Conservation (phyloP, 2,113 vertebrate genomes). For the Channa argus region DNA sequence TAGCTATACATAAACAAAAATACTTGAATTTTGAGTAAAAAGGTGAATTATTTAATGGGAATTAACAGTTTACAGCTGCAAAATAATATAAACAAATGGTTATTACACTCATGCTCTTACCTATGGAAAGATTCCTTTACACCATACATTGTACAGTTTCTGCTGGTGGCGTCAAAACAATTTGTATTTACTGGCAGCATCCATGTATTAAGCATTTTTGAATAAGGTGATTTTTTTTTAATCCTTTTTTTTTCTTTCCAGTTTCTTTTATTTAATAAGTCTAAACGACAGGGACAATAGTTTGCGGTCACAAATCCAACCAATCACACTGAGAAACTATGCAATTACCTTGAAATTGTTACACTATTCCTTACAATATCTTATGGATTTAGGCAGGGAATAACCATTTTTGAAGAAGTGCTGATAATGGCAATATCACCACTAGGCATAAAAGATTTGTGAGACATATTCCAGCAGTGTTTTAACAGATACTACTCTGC, state of each 20-base stretch:
- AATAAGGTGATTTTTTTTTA: neutral
- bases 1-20: slow-evolving; percentile 16
- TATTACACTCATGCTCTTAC: too few relatives aligned
- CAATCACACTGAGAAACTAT: slow-evolving; percentile 34
- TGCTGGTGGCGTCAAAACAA: neutral
- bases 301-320: slow-evolving; percentile 13
- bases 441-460: slow-evolving; percentile 53
- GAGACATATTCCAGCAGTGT: slow-evolving; percentile 41
- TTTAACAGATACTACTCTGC: slow-evolving; percentile 57
- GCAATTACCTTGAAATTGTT: slow-evolving; percentile 40
- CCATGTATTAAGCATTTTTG: slow-evolving; percentile 5
- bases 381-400: slow-evolving; percentile 43
- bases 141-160: slow-evolving; percentile 9
- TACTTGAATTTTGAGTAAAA: neutral
- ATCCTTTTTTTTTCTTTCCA: neutral
- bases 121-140: too few relatives aligned
- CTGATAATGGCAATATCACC: slow-evolving; percentile 43
- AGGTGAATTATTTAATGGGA: slow-evolving; percentile 6
- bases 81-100: neutral
- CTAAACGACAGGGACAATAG: slow-evolving; percentile 18
- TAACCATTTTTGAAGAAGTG: slow-evolving; percentile 52
- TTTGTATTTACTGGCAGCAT: neutral
- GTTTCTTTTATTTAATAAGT: slow-evolving; percentile 18
- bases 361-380: slow-evolving; percentile 41
- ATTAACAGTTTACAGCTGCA: neutral